Conservation (phyloP, 2,113 vertebrate species). For the Microtus pennsylvanicus region DNA sequence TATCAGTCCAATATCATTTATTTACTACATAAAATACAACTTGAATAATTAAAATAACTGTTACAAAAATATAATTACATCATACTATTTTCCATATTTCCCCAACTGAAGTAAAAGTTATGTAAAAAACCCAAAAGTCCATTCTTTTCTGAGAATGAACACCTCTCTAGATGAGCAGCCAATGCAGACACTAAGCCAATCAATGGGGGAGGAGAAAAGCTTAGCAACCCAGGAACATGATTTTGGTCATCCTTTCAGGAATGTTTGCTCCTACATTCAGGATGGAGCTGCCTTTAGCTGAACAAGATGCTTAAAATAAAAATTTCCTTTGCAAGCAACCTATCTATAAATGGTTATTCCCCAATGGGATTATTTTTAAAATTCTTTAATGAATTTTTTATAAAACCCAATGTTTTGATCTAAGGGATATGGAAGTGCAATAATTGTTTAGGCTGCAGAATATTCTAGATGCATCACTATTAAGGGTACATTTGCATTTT, state of each 20-base stretch:
- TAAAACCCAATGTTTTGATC: background rate
- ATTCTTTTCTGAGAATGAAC: conserved; percentile 58
- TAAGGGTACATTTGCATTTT: conserved; percentile 7
- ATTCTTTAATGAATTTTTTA: background rate
- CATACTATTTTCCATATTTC: conserved; percentile 44
- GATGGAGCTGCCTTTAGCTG: conserved; percentile 34
- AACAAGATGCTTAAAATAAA: conserved; percentile 56
- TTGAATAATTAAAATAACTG: conserved; percentile 38
- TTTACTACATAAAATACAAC: conserved; percentile 51
- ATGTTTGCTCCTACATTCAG: conserved; percentile 60
- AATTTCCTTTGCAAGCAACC: background rate
- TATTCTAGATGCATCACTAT: background rate
- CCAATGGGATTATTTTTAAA: background rate
- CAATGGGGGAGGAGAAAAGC: conserved; percentile 33
- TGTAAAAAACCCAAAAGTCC: conserved; percentile 55
- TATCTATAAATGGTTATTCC: background rate
- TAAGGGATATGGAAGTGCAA: background rate
- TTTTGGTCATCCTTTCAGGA: conserved; percentile 44
- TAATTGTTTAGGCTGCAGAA: background rate
- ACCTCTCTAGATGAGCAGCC: conserved; percentile 25
- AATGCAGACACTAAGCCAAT: background rate
- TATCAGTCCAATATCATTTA: background rate
- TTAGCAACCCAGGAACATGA: conserved; percentile 65
- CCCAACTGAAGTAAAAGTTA: conserved; percentile 57
- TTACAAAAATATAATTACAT: conserved; percentile 48